These are phyloP conservation scores for Megaustenia siamemsis DNA, from an alignment of 2,888 invertebrate genomes.

Conservation along the genomic window DNA sequence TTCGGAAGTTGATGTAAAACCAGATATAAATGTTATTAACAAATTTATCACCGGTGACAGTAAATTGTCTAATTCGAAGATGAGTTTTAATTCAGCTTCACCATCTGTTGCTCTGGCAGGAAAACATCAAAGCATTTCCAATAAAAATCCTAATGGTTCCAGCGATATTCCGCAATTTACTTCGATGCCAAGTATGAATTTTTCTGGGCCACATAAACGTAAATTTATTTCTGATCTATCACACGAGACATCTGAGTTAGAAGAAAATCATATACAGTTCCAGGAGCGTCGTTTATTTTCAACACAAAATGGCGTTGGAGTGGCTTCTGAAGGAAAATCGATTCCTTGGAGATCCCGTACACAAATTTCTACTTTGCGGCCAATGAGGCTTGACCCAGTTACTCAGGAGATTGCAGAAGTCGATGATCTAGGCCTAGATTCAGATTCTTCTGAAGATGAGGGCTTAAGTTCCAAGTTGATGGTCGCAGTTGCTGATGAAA, in stretches of 20 bases:
- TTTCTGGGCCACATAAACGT: background rate
- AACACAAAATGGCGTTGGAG: background rate
- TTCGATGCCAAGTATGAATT: background rate
- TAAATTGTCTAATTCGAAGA: too few species aligned
- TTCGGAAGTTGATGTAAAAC: slow-evolving; percentile 36
- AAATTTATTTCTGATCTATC: background rate
- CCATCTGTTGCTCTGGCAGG: background rate
- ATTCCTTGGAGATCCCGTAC: background rate
- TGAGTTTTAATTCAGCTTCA: background rate
- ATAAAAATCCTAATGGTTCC: background rate
- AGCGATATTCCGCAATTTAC: background rate
- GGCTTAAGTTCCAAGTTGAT: background rate
- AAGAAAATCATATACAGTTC: background rate
- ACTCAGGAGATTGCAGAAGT: slow-evolving; percentile 39
- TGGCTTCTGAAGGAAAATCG: background rate
- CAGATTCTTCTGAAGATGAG: slow-evolving; percentile 5
- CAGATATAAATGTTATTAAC: slow-evolving; percentile 33
- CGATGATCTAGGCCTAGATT: slow-evolving; percentile 17
- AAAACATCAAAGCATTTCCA: background rate
- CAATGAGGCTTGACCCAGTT: slow-evolving; percentile 30
- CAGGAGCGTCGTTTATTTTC: background rate
- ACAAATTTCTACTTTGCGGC: background rate
- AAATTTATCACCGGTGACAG: background rate
- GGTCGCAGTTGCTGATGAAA: background rate
- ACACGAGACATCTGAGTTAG: too few species aligned